phyloP scores from a whole-genome alignment of 2,888 invertebrate genomes.

The Marasmarcha lunaedactyla region DNA sequence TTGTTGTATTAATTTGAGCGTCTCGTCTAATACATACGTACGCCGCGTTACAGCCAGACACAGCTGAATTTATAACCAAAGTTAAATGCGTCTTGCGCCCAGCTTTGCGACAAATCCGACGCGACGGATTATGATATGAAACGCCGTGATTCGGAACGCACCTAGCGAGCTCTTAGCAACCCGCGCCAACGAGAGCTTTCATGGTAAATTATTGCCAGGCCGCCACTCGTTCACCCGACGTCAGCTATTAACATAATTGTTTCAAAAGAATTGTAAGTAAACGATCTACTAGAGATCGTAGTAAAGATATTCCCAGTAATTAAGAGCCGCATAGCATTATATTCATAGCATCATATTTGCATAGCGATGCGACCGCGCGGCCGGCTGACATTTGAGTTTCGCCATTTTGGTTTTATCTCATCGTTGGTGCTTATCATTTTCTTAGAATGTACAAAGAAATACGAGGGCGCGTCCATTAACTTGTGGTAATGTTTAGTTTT shows the following conservation, averaged over 20 bases:
- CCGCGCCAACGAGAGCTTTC: conserved; percentile 35
- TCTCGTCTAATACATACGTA: conserved; percentile 59
- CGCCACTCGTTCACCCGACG: conserved; percentile 23
- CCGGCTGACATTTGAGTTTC: conserved; percentile 37
- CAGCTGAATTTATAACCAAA: conserved; percentile 54
- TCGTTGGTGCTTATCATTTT: conserved; percentile 32
- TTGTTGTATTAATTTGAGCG: conserved; percentile 59
- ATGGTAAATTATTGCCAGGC: conserved; percentile 50
- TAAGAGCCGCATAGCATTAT: too few relatives aligned
- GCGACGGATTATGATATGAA: conserved; percentile 53
- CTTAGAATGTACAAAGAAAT: conserved; percentile 29
- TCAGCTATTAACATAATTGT: conserved; percentile 56
- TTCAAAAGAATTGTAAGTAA: conserved; percentile 54
- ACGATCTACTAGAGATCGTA: conserved; percentile 48
- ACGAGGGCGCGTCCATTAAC: conserved; percentile 31
- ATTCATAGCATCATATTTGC: too few relatives aligned
- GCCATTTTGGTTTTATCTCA: conserved; percentile 47
- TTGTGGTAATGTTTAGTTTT: conserved; percentile 34
- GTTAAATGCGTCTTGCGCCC: conserved; percentile 34
- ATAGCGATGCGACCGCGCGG: conserved; percentile 38
- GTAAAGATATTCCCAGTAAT: conserved; percentile 50
- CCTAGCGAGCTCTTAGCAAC: conserved; percentile 15
- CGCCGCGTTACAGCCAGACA: conserved; percentile 44
- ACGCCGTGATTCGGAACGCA: conserved; percentile 21
- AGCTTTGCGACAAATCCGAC: conserved; percentile 37